Evolutionary conservation across 2,113 vertebrate genomes (phyloP).

Genomic region (Chiloscyllium plagiosum): DNA sequence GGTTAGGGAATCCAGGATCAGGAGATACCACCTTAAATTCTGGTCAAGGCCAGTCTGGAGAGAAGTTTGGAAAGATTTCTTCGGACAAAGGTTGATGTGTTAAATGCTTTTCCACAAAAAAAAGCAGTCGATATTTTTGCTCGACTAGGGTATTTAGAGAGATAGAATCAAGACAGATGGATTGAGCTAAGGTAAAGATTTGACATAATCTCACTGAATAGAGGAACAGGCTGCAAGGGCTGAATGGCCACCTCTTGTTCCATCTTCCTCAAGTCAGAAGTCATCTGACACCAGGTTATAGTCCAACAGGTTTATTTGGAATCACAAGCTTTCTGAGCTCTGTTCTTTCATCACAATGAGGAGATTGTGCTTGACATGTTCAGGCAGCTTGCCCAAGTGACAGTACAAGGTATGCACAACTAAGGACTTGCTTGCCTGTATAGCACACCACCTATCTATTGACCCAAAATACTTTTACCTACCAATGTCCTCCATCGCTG

Average conservation of each 20-base stretch:
- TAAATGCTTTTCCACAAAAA: neutral
- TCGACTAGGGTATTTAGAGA: neutral
- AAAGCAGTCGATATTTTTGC: neutral
- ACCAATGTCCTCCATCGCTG: neutral
- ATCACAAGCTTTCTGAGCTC: too few relatives aligned
- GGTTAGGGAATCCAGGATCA: too few relatives aligned
- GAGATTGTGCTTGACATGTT: neutral
- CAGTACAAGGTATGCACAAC: too few relatives aligned
- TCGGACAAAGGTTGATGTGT: neutral
- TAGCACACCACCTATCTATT: too few relatives aligned
- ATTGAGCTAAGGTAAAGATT: neutral
- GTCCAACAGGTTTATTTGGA: too few relatives aligned
- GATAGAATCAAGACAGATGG: neutral
- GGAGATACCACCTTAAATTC: too few relatives aligned
- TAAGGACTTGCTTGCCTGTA: too few relatives aligned
- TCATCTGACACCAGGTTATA: too few relatives aligned
- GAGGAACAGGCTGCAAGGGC: neutral
- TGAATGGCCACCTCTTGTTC: neutral
- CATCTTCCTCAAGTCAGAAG: neutral
- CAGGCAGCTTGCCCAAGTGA: neutral
- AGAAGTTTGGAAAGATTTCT: too few relatives aligned
- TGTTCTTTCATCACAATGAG: neutral
- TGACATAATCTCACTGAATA: neutral
- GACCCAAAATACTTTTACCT: neutral
- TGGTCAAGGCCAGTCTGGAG: too few relatives aligned